Evolutionary conservation across 1,140 invertebrate genomes (phyloP), one percentile per base, ranked within the genome.

Genomic region (Ephestia elutella): DNA sequence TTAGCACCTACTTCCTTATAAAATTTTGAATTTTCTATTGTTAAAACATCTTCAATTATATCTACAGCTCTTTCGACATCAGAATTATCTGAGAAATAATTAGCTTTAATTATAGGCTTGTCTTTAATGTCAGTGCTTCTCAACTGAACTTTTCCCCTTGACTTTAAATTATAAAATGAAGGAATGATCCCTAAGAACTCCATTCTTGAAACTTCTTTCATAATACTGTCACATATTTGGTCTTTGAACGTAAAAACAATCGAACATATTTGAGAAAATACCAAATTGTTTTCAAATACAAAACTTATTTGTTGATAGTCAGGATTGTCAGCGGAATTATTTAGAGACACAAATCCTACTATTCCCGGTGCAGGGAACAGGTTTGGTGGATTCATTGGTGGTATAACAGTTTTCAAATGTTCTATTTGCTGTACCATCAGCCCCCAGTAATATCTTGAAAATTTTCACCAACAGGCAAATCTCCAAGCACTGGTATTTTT

Each of bases 381-480:
- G 30, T 0, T 20, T 20, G 48, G 48, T 10, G 30, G 30, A 3
- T 25, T n/a, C 9, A 30, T 15, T 20, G 17, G 15, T 1, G 49
- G 21, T 1, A 25, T 25, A 0, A 32, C 17, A 25, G 54, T 20
- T n/a, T n/a, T 3, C 9, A 32, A 32, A 17, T 8, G 4, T 38
- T 60, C 30, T 17, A 59, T 51, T 44, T 60, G 60, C 10, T 59
- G 21, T 0, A 55, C 38, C 15, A 68, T 0, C 0, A 44, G 18
- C 10, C 19, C 2, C 15, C 48, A 5, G 28, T 38, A 28, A 91
- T 90, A 56, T 91, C 90, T 62, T 87, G 77, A 2, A 92, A 78
- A 68, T 92, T 92, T 21, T 90, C 68, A 0, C 93, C 92, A 0
- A 93, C 92, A 0, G 91, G 90, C 4, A 91, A 75, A 70, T 91